Evolutionary conservation across 2,797 vertebrate species (phyloP), one percentile per base, ranked within the genome.

Genomic region (Sebastes trivittatus): DNA sequence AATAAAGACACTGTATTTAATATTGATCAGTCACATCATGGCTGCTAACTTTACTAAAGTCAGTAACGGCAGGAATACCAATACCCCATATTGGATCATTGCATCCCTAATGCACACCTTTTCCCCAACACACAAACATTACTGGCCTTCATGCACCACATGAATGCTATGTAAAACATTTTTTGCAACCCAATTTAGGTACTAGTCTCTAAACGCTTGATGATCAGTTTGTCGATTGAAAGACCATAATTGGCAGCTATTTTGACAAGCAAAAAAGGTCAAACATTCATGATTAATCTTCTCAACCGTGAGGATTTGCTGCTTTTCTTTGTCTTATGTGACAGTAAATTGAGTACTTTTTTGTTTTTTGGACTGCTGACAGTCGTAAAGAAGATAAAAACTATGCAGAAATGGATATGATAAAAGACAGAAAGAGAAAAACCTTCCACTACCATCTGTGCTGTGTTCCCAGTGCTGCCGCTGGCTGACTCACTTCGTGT

Each of bases 401-500:
- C 7, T 30, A n/a, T 49, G 34, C 59, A 59, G 46, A 83, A 83
- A 80, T 49, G 52, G 54, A 77, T 59, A 66, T 82, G 78, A 87
- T 84, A 56, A 74, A 85, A 90, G 79, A 55, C 76, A 85, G 84
- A 83, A 71, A 80, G 74, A 71, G 78, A 89, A 78, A 54, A 82
- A 68, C 30, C 76, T 25, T 80, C 66, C 68, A 46, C 71, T 72
- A 49, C 84, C 87, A 88, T 84, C 80, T 91, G 84, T 76, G 82
- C 87, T 72, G 30, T 38, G 80, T 77, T 87, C 81, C 81, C 79
- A 66, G 71, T 85, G 58, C 72, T 89, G 77, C 42, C 42, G 42
- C 88, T 84, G 88, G 78, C 90, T 85, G 75, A 87, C 84, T 80
- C 77, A 27, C 83, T 80, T 87, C 65, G 22, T 92, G 93, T 90